These are phyloP conservation scores for Lethenteron reissneri DNA, from an alignment of 2,113 vertebrate genomes.

Conservation along the genomic window DNA sequence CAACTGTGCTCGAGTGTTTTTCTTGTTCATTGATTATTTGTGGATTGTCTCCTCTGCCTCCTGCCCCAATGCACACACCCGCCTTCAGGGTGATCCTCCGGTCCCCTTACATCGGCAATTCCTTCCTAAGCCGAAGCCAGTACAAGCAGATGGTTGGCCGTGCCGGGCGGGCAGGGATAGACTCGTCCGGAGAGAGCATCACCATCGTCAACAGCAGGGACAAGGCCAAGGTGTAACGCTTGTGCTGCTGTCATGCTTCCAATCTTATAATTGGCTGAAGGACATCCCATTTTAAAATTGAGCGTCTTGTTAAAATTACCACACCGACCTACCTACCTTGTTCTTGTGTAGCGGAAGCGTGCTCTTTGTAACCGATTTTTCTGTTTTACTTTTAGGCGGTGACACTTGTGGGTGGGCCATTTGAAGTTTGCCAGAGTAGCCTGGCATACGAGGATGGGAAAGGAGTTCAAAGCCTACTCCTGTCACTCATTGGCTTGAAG, in stretches of 20 bases:
- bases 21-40: too few relatives aligned
- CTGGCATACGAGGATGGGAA: constrained; percentile 37
- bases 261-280: neutral
- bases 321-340: neutral
- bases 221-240: constrained; percentile 11
- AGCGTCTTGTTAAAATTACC: neutral
- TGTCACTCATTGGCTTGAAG: constrained; percentile 64
- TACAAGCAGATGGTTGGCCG: constrained; percentile 92
- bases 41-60: too few relatives aligned
- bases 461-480: constrained; percentile 44
- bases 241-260: neutral
- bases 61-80: neutral
- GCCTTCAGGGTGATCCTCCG: constrained; percentile 56
- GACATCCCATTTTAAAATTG: neutral
- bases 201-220: constrained; percentile 70
- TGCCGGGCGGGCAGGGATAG: constrained; percentile 77
- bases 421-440: constrained; percentile 61
- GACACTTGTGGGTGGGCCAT: constrained; percentile 38
- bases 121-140: constrained; percentile 66
- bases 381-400: constrained; percentile 26
- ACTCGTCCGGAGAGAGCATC: constrained; percentile 60
- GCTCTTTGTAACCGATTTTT: neutral
- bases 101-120: constrained; percentile 57
- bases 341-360: neutral
- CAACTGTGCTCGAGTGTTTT: too few relatives aligned